Evolutionary conservation across 2,888 invertebrate genomes (phyloP).

Genomic region (Steinernema hermaphroditum): DNA sequence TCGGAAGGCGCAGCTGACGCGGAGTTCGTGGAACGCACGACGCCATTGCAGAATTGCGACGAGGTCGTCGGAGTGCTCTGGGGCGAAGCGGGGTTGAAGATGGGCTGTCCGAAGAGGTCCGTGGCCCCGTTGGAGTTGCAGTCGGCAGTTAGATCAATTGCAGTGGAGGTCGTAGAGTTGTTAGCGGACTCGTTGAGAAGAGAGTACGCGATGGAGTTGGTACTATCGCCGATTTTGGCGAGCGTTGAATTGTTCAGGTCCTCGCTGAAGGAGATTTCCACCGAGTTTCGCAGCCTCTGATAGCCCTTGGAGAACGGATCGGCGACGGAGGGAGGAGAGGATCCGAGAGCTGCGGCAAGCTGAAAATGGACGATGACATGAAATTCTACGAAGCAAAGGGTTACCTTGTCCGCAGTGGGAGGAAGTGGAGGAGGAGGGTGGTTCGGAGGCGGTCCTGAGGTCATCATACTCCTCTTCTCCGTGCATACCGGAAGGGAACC

Average conservation of each 20-base stretch:
- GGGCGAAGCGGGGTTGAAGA: conserved; percentile 36
- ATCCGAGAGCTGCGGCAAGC: neutral
- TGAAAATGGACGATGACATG: no score
- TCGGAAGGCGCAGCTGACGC: conserved; percentile 19
- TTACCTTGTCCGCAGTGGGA: conserved; percentile 17
- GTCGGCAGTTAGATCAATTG: neutral
- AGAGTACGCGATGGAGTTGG: conserved; percentile 47
- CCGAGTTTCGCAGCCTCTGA: neutral
- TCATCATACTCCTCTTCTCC: conserved; percentile 10
- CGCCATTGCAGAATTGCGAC: neutral
- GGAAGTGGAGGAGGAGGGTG: conserved; percentile 40
- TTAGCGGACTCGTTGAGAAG: conserved; percentile 45
- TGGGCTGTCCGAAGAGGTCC: conserved; percentile 37
- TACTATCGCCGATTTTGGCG: conserved; percentile 8
- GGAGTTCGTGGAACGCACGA: neutral
- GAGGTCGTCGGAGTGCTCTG: neutral
- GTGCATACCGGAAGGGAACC: conserved; percentile 7
- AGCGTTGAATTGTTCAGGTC: neutral
- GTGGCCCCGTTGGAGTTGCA: conserved; percentile 1
- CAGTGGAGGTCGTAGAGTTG: conserved; percentile 14
- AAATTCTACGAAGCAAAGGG: no score
- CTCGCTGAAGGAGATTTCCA: conserved; percentile 34
- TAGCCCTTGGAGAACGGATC: conserved; percentile 11
- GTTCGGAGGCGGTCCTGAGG: conserved; percentile 31
- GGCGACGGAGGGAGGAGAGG: conserved; percentile 2